Evolutionary conservation across 2,113 vertebrate species (phyloP), one percentile per base, ranked within the genome.

Genomic region (Rana temporaria): DNA sequence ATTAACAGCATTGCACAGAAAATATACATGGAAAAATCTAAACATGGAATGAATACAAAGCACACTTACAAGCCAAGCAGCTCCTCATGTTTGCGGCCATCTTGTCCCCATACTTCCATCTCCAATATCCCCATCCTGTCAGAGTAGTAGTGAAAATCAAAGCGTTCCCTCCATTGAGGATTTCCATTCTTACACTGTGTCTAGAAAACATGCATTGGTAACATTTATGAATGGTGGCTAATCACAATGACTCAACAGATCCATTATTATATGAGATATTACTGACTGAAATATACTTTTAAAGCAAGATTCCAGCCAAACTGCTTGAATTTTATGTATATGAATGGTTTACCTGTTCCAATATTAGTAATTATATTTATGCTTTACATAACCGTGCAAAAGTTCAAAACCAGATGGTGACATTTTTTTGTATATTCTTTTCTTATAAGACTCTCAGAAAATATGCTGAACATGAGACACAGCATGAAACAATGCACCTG

Each of bases 81-180:
- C 17, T 97, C 97, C 79, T 96, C 94, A 0, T 91, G 91, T 85
- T 97, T 99, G 91, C 95, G 96, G 88, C 95, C 93, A 90, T 94
- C 95, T 88, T 97, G 98, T 88, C 92, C 94, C 92, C 89, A 96
- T 84, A 98, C 92, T 89, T 98, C 96, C 86, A 97, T 94, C 90
- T 98, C 94, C 91, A 99, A 93, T 82, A 95, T 91, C 87, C 96
- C 97, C 92, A 95, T 95, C 89, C 93, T 96, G 90, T 99, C 97
- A 89, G 94, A 95, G 92, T 96, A 98, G 90, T 97, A 96, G 94
- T 97, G 97, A 93, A 99, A 98, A 90, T 99, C 97, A 94, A 99
- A 98, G 91, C 91, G 93, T 90, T 99, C 97, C 91, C 94, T 96
- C 98, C 98, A 99, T 89, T 98, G 97, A 85, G 96, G 98, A 90